Evolutionary conservation across 2,113 vertebrate species (phyloP).

Genomic region (Astur gentilis): DNA sequence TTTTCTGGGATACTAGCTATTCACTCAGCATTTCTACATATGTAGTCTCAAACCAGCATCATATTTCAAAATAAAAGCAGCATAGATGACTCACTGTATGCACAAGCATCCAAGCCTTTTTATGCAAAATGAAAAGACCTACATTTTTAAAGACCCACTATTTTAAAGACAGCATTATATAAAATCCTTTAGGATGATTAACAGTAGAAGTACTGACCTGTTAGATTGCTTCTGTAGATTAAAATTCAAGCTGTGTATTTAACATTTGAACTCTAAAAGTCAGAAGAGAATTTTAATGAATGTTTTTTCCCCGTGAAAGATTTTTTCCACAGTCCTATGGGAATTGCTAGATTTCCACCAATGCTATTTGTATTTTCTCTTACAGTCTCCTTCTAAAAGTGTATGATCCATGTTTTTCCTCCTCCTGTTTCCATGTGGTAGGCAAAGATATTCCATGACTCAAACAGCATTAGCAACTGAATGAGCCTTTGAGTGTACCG

Average conservation of each 20-base stretch:
- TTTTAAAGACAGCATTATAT: neutral
- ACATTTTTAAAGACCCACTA: neutral
- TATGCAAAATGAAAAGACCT: neutral
- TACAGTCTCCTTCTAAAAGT: neutral
- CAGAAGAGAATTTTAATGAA: neutral
- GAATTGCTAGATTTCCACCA: neutral
- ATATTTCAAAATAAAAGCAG: neutral
- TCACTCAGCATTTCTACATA: neutral
- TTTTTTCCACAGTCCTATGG: neutral
- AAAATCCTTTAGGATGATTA: neutral
- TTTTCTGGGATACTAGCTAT: neutral
- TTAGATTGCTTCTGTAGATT: neutral
- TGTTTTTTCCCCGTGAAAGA: neutral
- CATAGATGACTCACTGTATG: rapidly evolving
- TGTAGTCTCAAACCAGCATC: neutral
- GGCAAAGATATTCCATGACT: constrained; percentile 42
- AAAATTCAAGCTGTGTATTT: neutral
- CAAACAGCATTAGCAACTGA: constrained; percentile 30
- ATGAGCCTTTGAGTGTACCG: constrained; percentile 6
- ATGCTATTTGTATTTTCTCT: neutral
- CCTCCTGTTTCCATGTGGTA: constrained; percentile 12
- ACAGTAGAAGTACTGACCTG: neutral
- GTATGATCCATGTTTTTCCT: neutral
- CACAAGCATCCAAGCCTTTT: neutral
- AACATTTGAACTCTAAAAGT: neutral